Base-by-base conservation (phyloP, 2,113 vertebrate species). In the Indri indri region DNA sequence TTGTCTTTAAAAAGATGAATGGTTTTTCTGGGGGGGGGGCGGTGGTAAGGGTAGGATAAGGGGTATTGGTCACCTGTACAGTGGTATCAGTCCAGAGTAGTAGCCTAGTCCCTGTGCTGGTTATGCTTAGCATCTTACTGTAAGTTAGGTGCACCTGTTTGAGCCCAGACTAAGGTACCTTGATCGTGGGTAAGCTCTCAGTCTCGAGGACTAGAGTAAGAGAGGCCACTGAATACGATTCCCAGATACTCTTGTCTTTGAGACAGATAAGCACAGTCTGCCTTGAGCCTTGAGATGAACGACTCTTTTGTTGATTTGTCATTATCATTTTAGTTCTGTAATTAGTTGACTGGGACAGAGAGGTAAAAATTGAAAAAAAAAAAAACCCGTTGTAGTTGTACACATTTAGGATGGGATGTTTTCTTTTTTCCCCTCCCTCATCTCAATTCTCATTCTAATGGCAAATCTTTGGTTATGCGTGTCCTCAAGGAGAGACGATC, bases 121-220 rank as follows among this genome's bases (percentile, higher is more conserved):
- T 63, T 68, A 70, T 92, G 25, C 50, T 34, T 45, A 13, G 7
- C 30, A 34, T 63, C 52, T 77, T 47, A 18, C 3, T 68, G 6
- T 83, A 37, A 88, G 8, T 34, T 45, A 22, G 42, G 16, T 54
- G 20, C 13, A 89, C 17, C 37, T 14, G 20, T 79, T 1, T 80
- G 77, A 88, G 20, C 23, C 30, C 22, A 1, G 1, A 1, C 3
- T 18, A 12, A 47, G 27, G 17, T 12, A n/a, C 9, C 13, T 2
- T 68, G 40, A 17, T 25, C 20, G 16, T 37, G 30, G 52, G 23
- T 42, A 45, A 7, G 30, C 68, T 47, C n/a, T 52, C 27, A 20
- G 0, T n/a, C 7, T 30, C 61, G 50, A 37, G 74, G 65, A 40
- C 6, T 40, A 70, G 70, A 37, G 18, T 57, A 63, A 4, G 50